Evolutionary conservation across 2,797 vertebrate genomes (phyloP).

Genomic region (Rhinophrynus dorsalis): DNA sequence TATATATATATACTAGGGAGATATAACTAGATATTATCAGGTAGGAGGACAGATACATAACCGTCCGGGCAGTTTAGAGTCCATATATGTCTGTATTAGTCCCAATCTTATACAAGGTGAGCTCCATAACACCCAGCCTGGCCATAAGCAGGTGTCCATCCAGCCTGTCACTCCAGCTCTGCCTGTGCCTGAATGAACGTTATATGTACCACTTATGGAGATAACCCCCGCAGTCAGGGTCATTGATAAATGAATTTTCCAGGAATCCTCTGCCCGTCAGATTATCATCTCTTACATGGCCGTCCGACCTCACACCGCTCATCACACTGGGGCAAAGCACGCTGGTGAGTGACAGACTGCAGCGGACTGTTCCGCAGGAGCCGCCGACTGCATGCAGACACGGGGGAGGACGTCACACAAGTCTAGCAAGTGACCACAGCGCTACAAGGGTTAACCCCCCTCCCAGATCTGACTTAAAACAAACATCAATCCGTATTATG

Average conservation of each 20-base stretch:
- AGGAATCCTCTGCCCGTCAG: neutral
- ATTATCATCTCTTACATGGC: neutral
- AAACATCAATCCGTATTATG: no score
- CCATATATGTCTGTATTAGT: no score
- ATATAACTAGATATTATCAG: no score
- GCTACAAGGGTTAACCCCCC: no score
- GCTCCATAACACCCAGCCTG: no score
- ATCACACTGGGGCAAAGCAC: neutral
- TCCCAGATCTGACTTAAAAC: no score
- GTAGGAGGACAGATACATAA: no score
- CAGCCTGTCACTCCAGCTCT: neutral
- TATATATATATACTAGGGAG: no score
- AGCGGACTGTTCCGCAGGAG: neutral
- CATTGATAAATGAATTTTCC: neutral
- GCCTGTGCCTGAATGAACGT: neutral
- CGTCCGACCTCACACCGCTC: neutral
- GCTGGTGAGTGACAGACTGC: neutral
- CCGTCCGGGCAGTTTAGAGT: no score
- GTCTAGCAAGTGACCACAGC: no score
- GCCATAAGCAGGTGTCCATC: no score
- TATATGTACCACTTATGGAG: neutral
- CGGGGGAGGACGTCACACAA: neutral
- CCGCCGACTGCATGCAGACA: neutral
- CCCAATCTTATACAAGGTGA: no score
- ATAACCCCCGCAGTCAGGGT: neutral